Evolutionary conservation across 1,140 invertebrate species (phyloP).

Genomic region (Daktulosphaira vitifoliae): DNA sequence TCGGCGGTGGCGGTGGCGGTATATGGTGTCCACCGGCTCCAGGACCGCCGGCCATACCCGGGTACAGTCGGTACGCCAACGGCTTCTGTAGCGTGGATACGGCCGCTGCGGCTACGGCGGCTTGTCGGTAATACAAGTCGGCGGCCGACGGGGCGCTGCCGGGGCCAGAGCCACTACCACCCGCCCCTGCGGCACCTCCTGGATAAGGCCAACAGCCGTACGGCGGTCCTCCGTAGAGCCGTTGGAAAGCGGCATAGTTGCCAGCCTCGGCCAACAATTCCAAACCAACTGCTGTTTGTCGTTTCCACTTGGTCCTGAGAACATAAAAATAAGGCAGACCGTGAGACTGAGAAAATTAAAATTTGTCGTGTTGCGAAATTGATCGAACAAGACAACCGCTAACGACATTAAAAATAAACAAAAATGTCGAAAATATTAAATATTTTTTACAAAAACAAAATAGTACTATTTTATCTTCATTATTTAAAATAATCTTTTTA

Average conservation of each 20-base stretch:
- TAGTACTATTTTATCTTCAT: no score
- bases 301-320: constrained; percentile 98
- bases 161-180: constrained; percentile 41
- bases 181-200: constrained; percentile 37
- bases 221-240: constrained; percentile 69
- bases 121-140: constrained; percentile 71
- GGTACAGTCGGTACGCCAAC: constrained; percentile 69
- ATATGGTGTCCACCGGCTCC: constrained; percentile 43
- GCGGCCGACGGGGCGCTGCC: constrained; percentile 53
- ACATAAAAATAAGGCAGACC: constrained; percentile 38
- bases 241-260: constrained; percentile 92
- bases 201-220: constrained; percentile 55
- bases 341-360: no score
- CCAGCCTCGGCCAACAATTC: constrained; percentile 93
- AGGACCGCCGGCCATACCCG: constrained; percentile 47
- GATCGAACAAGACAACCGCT: no score
- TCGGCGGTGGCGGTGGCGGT: constrained; percentile 52
- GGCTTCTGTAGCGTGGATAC: constrained; percentile 78
- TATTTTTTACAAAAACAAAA: no score
- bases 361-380: no score
- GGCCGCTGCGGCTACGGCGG: constrained; percentile 51
- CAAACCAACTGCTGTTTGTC: constrained; percentile 92
- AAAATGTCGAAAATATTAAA: no score
- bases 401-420: no score
- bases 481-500: no score